A percentile compares a stretch with the other conserved stretches of the same genome.
Evolutionary conservation across 2,888 invertebrate genomes (phyloP).

Genomic region (Drosophila kokeensis): DNA sequence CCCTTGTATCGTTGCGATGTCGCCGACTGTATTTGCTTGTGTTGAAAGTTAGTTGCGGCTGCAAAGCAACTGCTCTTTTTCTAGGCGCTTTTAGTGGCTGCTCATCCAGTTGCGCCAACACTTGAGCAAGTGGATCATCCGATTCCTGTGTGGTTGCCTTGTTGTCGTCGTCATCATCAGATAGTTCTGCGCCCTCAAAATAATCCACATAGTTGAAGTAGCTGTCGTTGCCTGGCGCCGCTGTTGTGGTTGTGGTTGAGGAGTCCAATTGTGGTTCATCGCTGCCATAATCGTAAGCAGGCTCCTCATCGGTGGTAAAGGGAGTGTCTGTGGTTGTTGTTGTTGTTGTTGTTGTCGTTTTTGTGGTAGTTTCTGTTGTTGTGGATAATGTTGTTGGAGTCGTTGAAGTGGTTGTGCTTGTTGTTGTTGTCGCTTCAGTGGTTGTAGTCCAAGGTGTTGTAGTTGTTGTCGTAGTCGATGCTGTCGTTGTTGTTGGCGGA

Average conservation of each 20-base stretch:
- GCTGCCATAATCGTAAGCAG: slow-evolving; percentile 62
- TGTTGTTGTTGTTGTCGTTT: slow-evolving; percentile 42
- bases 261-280: slow-evolving; percentile 48
- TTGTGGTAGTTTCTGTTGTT: background rate
- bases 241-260: slow-evolving; percentile 58
- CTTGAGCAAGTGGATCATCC: slow-evolving; percentile 65
- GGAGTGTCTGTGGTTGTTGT: slow-evolving; percentile 50
- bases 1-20: slow-evolving; percentile 48
- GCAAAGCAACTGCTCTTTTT: slow-evolving; percentile 29
- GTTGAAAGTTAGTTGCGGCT: slow-evolving; percentile 38
- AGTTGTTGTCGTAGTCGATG: slow-evolving; percentile 18
- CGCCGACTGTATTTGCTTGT: slow-evolving; percentile 71
- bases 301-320: slow-evolving; percentile 57
- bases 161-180: slow-evolving; percentile 41
- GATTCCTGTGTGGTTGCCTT: slow-evolving; percentile 49
- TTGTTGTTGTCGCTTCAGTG: slow-evolving; percentile 27
- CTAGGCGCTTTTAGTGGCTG: slow-evolving; percentile 19
- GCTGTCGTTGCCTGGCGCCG: slow-evolving; percentile 71
- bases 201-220: slow-evolving; percentile 83
- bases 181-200: slow-evolving; percentile 72
- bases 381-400: slow-evolving; percentile 9
- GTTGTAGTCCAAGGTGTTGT: slow-evolving; percentile 38
- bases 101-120: slow-evolving; percentile 54
- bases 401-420: background rate
- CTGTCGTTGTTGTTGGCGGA: slow-evolving; percentile 27